Percentiles rank a stretch among this genome's conserved stretches.
These are phyloP conservation scores for Apomyelois bistriatella DNA, from an alignment of 2,888 invertebrate genomes.

Conservation along the genomic window DNA sequence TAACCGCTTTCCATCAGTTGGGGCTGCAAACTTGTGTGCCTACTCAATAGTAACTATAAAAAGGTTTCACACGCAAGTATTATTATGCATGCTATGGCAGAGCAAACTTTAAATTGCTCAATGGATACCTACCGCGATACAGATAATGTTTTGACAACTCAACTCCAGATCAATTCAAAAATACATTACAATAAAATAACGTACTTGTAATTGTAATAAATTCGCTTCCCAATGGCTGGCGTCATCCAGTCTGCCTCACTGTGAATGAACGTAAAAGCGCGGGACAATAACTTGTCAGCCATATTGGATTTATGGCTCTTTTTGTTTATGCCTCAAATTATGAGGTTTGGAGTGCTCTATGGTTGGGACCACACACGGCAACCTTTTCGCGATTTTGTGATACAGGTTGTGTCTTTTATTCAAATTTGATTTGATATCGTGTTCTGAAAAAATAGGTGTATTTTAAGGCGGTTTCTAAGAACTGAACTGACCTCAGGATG, in stretches of 20 bases:
- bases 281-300: slow-evolving; percentile 45
- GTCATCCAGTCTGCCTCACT: slow-evolving; percentile 38
- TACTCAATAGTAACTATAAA: no score
- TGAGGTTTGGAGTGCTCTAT: slow-evolving; percentile 40
- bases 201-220: slow-evolving; percentile 9
- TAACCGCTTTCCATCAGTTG: no score
- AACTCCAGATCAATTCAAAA: neutral
- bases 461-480: no score
- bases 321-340: slow-evolving; percentile 60
- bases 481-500: no score
- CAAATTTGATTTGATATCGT: neutral
- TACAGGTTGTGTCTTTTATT: slow-evolving; percentile 34
- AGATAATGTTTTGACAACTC: slow-evolving; percentile 4
- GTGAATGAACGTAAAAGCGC: slow-evolving; percentile 37
- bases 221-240: slow-evolving; percentile 22
- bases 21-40: no score
- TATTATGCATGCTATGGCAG: no score
- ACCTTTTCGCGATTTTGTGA: slow-evolving; percentile 34
- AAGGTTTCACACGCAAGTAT: neutral
- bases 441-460: neutral
- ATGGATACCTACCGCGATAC: neutral
- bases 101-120: neutral
- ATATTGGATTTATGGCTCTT: slow-evolving; percentile 57
- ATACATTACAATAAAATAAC: neutral
- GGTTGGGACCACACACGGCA: slow-evolving; percentile 60